Conservation (phyloP, 2,888 invertebrate genomes). For the Steinernema scapterisci region DNA sequence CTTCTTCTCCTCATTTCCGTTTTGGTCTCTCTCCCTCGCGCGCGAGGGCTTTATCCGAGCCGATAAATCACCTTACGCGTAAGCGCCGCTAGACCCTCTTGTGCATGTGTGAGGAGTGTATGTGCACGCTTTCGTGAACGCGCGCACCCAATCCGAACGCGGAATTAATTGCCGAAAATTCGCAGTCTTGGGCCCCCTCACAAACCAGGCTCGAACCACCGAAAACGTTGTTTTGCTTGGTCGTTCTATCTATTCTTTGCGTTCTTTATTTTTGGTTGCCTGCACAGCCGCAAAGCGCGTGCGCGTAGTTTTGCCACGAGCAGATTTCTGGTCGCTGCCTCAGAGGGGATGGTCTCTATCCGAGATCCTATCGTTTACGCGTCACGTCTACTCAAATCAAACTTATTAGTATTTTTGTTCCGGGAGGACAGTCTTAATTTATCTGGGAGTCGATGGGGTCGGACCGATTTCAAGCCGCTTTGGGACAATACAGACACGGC, state of each 20-base stretch:
- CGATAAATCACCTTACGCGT: constrained; percentile 5
- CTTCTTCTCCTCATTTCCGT: background rate
- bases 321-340: background rate
- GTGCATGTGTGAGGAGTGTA: too few species aligned
- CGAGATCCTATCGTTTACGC: too few species aligned
- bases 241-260: background rate
- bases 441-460: too few species aligned
- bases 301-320: too few species aligned
- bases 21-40: background rate
- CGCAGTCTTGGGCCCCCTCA: background rate
- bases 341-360: background rate
- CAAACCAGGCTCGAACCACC: background rate
- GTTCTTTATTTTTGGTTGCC: background rate
- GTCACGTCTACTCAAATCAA: too few species aligned
- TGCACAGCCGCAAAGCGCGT: background rate
- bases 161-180: constrained; percentile 13
- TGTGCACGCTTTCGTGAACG: too few species aligned
- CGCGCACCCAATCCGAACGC: background rate
- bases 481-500: too few species aligned
- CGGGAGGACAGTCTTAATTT: too few species aligned
- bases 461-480: too few species aligned
- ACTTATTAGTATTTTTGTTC: too few species aligned
- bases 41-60: background rate
- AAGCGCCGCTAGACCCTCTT: background rate
- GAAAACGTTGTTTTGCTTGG: constrained; percentile 1